Evolutionary conservation across 1,140 invertebrate species (phyloP).

Genomic region (Drosophila bocqueti): DNA sequence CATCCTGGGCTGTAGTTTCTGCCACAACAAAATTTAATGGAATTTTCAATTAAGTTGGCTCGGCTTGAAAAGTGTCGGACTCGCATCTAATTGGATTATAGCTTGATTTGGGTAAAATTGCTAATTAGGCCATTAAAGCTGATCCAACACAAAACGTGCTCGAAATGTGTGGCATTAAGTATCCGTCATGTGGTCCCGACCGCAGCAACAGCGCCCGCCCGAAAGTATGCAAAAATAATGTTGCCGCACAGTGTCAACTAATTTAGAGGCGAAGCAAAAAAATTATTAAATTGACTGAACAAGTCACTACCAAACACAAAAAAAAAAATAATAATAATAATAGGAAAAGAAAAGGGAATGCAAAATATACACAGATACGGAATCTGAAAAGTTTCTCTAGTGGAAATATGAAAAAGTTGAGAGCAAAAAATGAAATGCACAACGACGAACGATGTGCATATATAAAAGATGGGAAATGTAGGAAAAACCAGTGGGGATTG

Average conservation of each 20-base stretch:
- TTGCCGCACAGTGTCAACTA: slow-evolving; percentile 44
- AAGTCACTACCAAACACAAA: slow-evolving; percentile 19
- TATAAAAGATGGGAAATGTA: slow-evolving; percentile 22
- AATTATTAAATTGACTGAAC: slow-evolving; percentile 74
- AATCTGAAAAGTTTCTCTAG: slow-evolving; percentile 41
- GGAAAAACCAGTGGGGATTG: slow-evolving; percentile 17
- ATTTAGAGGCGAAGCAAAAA: slow-evolving; percentile 29
- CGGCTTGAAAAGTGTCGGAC: slow-evolving; percentile 22
- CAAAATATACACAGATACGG: slow-evolving; percentile 13
- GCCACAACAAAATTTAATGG: slow-evolving; percentile 34
- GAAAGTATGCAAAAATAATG: slow-evolving; percentile 49
- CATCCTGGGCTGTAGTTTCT: slow-evolving; percentile 15
- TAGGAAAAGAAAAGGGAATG: slow-evolving; percentile 4
- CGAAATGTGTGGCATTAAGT: slow-evolving; percentile 53
- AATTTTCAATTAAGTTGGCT: slow-evolving; percentile 58
- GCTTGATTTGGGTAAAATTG: slow-evolving; percentile 51
- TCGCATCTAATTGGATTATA: slow-evolving; percentile 56
- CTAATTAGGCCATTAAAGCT: slow-evolving; percentile 55
- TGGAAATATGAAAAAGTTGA: slow-evolving; percentile 59
- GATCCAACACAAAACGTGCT: slow-evolving; percentile 34
- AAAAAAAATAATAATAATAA: too few species aligned
- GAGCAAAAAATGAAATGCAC: slow-evolving; percentile 54
- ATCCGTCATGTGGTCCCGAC: slow-evolving; percentile 49
- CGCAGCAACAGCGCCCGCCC: slow-evolving; percentile 30
- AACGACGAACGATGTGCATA: slow-evolving; percentile 6